These are phyloP conservation scores for Momotus momota DNA, from an alignment of 2,797 vertebrate genomes.

Conservation along the genomic window DNA sequence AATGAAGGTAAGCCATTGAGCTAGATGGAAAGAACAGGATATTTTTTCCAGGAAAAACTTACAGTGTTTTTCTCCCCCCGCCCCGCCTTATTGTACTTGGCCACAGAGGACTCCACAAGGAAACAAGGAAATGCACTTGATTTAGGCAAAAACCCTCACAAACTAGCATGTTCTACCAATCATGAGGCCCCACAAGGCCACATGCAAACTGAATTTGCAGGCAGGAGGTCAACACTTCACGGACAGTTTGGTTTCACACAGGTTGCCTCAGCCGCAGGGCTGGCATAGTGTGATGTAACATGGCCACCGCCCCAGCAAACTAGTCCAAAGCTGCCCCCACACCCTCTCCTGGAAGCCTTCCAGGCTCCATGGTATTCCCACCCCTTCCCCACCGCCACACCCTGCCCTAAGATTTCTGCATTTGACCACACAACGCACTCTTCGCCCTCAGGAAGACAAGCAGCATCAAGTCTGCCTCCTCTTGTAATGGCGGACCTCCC, in stretches of 20 bases:
- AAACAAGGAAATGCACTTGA: background rate
- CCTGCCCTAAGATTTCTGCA: background rate
- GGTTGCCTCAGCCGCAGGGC: background rate
- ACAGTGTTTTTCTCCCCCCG: background rate
- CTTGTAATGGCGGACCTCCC: background rate
- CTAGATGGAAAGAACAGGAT: background rate
- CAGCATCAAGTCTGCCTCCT: no score
- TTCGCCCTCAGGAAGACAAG: background rate
- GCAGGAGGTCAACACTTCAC: background rate
- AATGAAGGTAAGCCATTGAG: background rate
- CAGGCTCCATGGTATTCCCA: rapidly evolving
- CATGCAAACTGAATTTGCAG: background rate
- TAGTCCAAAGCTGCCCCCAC: no score
- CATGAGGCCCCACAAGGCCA: rapidly evolving
- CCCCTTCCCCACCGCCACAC: background rate
- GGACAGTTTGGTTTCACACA: background rate
- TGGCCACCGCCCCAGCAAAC: rapidly evolving
- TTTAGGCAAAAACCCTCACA: background rate
- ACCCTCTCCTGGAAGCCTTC: rapidly evolving
- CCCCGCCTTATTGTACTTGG: background rate
- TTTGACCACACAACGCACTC: background rate
- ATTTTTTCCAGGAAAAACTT: background rate
- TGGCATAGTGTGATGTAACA: rapidly evolving
- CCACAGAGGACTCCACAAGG: rapidly evolving
- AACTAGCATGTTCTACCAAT: rapidly evolving